phyloP scores from a whole-genome alignment of 2,888 invertebrate species.

The Diachrysia chrysitis region DNA sequence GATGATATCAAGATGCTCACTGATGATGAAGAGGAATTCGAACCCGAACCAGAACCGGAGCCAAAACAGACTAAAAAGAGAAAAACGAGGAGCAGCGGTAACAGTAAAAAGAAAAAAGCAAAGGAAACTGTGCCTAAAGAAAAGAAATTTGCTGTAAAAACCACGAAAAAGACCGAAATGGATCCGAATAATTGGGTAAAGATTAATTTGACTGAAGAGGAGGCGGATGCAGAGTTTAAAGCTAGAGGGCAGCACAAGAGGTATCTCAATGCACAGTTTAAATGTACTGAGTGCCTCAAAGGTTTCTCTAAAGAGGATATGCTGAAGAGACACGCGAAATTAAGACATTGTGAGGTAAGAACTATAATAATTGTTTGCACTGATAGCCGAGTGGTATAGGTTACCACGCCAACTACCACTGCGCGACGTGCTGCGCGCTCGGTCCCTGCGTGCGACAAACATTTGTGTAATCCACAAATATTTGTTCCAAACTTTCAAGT shows the following conservation, averaged over 20 bases:
- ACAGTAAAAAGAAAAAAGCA: constrained; percentile 55
- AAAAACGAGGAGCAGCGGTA: constrained; percentile 39
- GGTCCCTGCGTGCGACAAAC: too few relatives aligned
- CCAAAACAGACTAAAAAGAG: constrained; percentile 27
- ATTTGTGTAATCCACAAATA: too few relatives aligned
- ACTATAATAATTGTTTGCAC: too few relatives aligned
- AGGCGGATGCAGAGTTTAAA: constrained; percentile 74
- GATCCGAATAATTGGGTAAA: constrained; percentile 75
- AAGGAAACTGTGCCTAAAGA: constrained; percentile 41
- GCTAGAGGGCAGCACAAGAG: constrained; percentile 68
- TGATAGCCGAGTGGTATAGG: too few relatives aligned
- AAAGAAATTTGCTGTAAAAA: constrained; percentile 60
- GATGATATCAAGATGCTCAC: constrained; percentile 42
- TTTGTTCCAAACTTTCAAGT: too few relatives aligned
- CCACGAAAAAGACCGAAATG: constrained; percentile 63
- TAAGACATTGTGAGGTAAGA: constrained; percentile 77
- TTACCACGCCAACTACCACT: background rate
- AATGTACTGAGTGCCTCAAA: constrained; percentile 79
- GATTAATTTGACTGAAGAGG: constrained; percentile 73
- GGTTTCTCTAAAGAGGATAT: constrained; percentile 80
- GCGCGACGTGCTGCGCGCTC: too few relatives aligned
- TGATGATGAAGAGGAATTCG: constrained; percentile 35
- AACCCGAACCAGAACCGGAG: constrained; percentile 24
- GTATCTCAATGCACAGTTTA: constrained; percentile 71
- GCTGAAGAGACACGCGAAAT: constrained; percentile 74